Conservation (phyloP, 2,888 invertebrate genomes). For the Rhodophaea formosa region DNA sequence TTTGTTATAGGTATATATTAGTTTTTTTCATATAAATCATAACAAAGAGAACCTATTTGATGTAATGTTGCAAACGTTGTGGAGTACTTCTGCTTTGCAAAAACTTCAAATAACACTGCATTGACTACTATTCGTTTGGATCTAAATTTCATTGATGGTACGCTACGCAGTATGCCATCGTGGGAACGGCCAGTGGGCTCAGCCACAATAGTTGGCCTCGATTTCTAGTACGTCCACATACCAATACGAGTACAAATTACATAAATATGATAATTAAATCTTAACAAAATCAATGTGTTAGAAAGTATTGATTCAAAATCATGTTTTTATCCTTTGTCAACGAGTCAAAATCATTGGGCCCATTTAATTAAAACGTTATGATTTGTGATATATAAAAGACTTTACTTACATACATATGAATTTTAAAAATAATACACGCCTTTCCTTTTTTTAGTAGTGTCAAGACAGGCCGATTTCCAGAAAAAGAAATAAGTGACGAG, state of each 20-base stretch:
- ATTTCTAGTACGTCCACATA: conserved; percentile 6
- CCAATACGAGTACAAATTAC: neutral
- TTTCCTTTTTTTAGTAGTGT: too few relatives aligned
- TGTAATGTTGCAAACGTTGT: neutral
- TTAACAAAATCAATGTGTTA: neutral
- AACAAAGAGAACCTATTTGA: neutral
- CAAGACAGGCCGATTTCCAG: too few relatives aligned
- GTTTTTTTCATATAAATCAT: neutral
- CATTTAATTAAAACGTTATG: too few relatives aligned
- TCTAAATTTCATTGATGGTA: conserved; percentile 3
- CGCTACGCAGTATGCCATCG: neutral
- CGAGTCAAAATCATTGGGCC: too few relatives aligned
- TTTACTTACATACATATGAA: too few relatives aligned
- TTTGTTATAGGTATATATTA: too few relatives aligned
- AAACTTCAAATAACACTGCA: neutral
- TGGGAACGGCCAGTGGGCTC: conserved; percentile 6
- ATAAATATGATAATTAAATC: too few relatives aligned
- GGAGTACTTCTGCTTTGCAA: neutral
- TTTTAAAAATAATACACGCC: too few relatives aligned
- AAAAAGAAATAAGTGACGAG: too few relatives aligned
- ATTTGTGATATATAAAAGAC: too few relatives aligned
- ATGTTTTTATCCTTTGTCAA: neutral
- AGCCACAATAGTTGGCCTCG: conserved; percentile 9
- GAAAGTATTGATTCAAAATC: neutral
- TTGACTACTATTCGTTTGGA: neutral